Percentiles rank a stretch among this genome's conserved stretches.
These are phyloP conservation scores for Acrocyrtus sp. DNA, from an alignment of 2,888 invertebrate genomes.

Conservation along the genomic window DNA sequence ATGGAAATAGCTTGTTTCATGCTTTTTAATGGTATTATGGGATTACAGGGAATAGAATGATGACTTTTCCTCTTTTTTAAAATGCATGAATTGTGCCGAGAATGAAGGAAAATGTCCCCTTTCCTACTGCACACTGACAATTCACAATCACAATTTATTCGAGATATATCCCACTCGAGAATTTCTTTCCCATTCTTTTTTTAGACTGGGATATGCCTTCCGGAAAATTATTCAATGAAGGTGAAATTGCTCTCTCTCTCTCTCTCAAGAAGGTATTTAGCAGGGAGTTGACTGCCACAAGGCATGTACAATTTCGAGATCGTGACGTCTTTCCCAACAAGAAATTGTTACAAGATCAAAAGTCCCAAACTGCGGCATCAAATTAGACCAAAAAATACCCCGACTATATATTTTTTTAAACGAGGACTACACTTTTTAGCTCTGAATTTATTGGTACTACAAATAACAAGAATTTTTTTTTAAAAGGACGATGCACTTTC, in stretches of 20 bases:
- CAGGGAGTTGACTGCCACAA: not conserved
- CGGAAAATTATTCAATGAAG: not conserved
- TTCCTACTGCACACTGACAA: not conserved
- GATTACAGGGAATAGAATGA: slow-evolving; percentile 44
- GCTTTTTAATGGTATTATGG: slow-evolving; percentile 49
- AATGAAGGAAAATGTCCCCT: slow-evolving; percentile 1
- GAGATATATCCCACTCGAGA: not conserved
- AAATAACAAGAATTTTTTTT: too few relatives aligned
- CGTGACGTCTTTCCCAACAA: too few relatives aligned
- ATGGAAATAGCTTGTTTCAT: slow-evolving; percentile 49
- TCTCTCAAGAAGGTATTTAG: not conserved
- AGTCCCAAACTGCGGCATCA: too few relatives aligned
- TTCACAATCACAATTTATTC: not conserved
- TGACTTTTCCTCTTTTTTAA: slow-evolving; percentile 32
- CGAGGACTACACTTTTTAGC: too few relatives aligned
- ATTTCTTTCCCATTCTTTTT: too few relatives aligned
- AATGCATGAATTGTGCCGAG: slow-evolving; percentile 38
- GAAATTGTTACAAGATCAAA: too few relatives aligned
- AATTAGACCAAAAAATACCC: too few relatives aligned
- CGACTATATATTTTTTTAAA: too few relatives aligned
- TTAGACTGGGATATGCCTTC: not conserved
- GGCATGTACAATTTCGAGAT: too few relatives aligned
- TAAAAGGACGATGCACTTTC: too few relatives aligned
- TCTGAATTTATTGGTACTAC: too few relatives aligned
- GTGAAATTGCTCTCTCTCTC: not conserved